A percentile compares a stretch with the other conserved stretches of the same genome.
Conservation (phyloP, 1,140 invertebrate species). For the Drosophila grimshawi region DNA sequence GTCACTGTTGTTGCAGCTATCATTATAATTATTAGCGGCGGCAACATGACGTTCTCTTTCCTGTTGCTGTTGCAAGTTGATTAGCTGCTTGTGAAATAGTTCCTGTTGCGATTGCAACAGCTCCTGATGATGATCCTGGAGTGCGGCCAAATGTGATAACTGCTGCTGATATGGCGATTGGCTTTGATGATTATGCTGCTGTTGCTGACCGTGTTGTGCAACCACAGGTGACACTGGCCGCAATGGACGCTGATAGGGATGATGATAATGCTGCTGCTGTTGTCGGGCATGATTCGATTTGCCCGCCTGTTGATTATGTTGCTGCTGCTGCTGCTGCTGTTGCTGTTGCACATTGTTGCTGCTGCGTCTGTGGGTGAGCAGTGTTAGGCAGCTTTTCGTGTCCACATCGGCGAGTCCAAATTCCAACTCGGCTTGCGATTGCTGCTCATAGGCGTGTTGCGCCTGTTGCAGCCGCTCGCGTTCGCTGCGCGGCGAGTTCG, state of each 20-base stretch:
- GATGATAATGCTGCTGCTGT: conserved; percentile 50
- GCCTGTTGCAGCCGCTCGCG: conserved; percentile 67
- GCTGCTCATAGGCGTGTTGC: conserved; percentile 71
- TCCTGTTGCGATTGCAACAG: conserved; percentile 69
- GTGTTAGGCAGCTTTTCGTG: conserved; percentile 52
- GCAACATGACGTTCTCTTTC: conserved; percentile 48
- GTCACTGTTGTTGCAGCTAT: conserved; percentile 59
- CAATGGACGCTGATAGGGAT: conserved; percentile 70
- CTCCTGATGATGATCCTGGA: conserved; percentile 74
- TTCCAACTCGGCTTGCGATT: conserved; percentile 65
- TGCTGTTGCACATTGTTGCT: conserved; percentile 32
- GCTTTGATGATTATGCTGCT: conserved; percentile 35
- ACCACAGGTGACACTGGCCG: conserved; percentile 52
- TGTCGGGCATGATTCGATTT: conserved; percentile 31
- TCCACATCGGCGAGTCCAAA: conserved; percentile 69
- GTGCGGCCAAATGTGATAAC: conserved; percentile 58
- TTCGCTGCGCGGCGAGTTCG: conserved; percentile 71
- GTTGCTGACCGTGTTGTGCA: conserved; percentile 11
- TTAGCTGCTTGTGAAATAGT: conserved; percentile 67
- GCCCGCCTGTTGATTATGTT: conserved; percentile 46
- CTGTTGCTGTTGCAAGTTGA: conserved; percentile 68
- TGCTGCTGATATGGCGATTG: conserved; percentile 69
- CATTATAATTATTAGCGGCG: conserved; percentile 56
- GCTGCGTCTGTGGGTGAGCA: conserved; percentile 55
- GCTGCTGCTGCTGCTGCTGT: conserved; percentile 44